Percentiles rank a stretch among this genome's conserved stretches.
phyloP scores from a whole-genome alignment of 30 jellyfish, hydroid and myxozoan genomes.

The Cassiopea xamachana region DNA sequence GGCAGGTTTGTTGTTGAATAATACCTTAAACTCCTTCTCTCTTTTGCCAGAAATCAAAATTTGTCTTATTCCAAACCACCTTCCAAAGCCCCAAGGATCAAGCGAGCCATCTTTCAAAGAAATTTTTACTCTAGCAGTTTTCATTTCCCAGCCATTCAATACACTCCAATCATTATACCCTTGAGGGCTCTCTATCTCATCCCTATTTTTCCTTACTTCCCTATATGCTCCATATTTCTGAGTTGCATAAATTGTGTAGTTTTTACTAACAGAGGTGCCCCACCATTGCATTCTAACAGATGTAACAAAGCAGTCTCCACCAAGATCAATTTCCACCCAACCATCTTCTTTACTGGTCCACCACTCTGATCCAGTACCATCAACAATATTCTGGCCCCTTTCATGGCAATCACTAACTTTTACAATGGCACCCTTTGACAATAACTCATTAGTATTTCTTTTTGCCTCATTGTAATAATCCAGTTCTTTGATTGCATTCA shows the following conservation, averaged over 20 bases:
- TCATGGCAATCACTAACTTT: slow-evolving; percentile 36
- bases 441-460: background rate
- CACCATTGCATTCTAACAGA: slow-evolving; percentile 57
- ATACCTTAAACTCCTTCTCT: background rate
- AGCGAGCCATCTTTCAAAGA: slow-evolving; percentile 18
- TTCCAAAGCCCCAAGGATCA: slow-evolving; percentile 59
- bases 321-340: slow-evolving; percentile 63
- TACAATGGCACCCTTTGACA: slow-evolving; percentile 1
- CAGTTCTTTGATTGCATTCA: background rate
- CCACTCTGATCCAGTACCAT: slow-evolving; percentile 58
- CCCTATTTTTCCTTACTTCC: background rate
- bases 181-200: slow-evolving; percentile 5
- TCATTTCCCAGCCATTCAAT: slow-evolving; percentile 43
- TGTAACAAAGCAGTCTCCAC: slow-evolving; percentile 1
- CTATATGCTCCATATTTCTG: background rate
- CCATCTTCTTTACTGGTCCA: slow-evolving; percentile 29
- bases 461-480: background rate
- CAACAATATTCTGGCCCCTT: slow-evolving; percentile 8
- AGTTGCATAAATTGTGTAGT: slow-evolving; percentile 38
- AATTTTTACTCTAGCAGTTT: slow-evolving; percentile 11
- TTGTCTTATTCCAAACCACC: slow-evolving; percentile 48
- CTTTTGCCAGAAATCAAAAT: slow-evolving; percentile 13
- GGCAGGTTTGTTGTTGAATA: background rate
- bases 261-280: slow-evolving; percentile 49
- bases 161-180: slow-evolving; percentile 52